Conservation (phyloP, 2,113 vertebrate species). For the Hyla sarda region DNA sequence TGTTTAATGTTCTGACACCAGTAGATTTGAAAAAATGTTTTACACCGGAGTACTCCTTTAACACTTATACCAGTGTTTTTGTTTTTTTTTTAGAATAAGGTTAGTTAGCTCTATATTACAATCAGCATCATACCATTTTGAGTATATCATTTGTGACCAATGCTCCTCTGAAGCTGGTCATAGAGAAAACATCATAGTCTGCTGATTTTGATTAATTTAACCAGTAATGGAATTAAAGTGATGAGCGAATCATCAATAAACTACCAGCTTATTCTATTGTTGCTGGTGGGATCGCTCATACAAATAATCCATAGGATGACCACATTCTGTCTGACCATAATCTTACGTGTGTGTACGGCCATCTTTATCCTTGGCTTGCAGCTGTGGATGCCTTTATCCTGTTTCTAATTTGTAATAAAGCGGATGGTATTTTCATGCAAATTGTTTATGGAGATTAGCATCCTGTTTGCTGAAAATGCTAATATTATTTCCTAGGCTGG, state of each 20-base stretch:
- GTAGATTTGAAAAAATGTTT: too few species aligned
- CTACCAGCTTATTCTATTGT: too few species aligned
- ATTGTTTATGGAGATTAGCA: constrained; percentile 20
- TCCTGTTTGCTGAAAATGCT: constrained; percentile 28
- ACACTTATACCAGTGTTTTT: not conserved
- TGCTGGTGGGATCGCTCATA: too few species aligned
- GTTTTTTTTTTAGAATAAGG: not conserved
- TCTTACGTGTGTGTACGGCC: too few species aligned
- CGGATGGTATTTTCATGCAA: constrained; percentile 48
- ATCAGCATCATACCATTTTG: not conserved
- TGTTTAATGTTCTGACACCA: too few species aligned
- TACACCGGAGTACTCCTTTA: constrained; percentile 7
- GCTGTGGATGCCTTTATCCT: constrained; percentile 40
- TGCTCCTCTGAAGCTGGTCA: constrained; percentile 9
- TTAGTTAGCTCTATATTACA: not conserved
- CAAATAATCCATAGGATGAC: too few species aligned
- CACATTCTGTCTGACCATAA: too few species aligned
- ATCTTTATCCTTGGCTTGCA: constrained; percentile 36
- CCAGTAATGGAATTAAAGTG: too few species aligned
- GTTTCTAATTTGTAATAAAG: constrained; percentile 40
- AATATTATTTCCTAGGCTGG: constrained; percentile 4
- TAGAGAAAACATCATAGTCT: too few species aligned
- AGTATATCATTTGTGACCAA: constrained; percentile 35
- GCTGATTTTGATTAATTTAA: too few species aligned
- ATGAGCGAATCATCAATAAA: too few species aligned